phyloP scores from a whole-genome alignment of 2,888 invertebrate species.

The Colletes collaris region DNA sequence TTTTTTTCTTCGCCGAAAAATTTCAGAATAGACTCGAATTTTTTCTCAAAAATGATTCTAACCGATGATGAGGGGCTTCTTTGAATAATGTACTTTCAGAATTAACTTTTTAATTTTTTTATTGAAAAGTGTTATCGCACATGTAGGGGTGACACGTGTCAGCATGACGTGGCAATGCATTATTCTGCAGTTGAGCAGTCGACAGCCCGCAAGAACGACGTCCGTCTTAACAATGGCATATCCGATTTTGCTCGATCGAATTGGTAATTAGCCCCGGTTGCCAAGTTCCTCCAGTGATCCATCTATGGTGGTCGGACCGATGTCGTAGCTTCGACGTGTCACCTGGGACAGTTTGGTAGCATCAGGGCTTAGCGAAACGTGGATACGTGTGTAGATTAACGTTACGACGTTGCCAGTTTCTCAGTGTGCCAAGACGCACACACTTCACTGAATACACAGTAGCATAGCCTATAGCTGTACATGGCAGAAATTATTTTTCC shows the following conservation, averaged over 20 bases:
- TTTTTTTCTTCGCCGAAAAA: too few relatives aligned
- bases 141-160: too few relatives aligned
- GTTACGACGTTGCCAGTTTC: conserved; percentile 24
- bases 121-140: too few relatives aligned
- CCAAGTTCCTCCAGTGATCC: conserved; percentile 59
- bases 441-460: not conserved
- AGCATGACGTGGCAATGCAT: too few relatives aligned
- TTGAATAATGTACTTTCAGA: too few relatives aligned
- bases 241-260: conserved; percentile 57
- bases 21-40: too few relatives aligned
- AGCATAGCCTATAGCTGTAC: too few relatives aligned
- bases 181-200: too few relatives aligned
- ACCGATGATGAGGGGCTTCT: too few relatives aligned
- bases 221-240: conserved; percentile 35
- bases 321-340: conserved; percentile 47
- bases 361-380: conserved; percentile 53
- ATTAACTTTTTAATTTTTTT: too few relatives aligned
- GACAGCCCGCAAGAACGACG: not conserved
- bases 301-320: conserved; percentile 31
- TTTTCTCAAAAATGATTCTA: too few relatives aligned
- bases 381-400: conserved; percentile 50
- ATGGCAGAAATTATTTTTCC: too few relatives aligned
- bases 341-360: conserved; percentile 37
- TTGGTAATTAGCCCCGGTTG: conserved; percentile 65
- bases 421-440: conserved; percentile 19